Evolutionary conservation across 2,888 invertebrate genomes (phyloP), one percentile per base, ranked within the genome.

Genomic region (Stenichneumon culpator): DNA sequence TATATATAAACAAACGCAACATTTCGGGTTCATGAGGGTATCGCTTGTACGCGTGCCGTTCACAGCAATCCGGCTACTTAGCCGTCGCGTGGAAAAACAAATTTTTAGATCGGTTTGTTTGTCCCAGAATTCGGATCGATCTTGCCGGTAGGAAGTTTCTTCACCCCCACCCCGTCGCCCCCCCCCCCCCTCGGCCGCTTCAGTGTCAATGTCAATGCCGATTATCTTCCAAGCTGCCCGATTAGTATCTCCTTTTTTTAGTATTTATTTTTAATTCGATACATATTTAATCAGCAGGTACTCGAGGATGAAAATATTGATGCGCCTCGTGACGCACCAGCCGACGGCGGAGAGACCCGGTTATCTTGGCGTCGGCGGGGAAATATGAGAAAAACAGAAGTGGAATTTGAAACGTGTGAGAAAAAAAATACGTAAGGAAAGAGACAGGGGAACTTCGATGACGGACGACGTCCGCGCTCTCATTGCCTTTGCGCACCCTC

Each of bases 71-170:
- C 87, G 85, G 87, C 89, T 90, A 89, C 90, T 91, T 89, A 89
- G 86, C 85, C 74, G 75, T 25, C 6, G 84, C 87, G 86, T 89
- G 87, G 78, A 92, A 63, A 90, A 91, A 91, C 90, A 92, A 90
- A 91, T 91, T 90, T 84, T 88, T 88, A 86, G 82, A 86, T 87
- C 82, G 81, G 89, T 91, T 90, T 90, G 89, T 91, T 89, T 90
- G 87, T 88, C 83, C 77, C 83, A 25, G 52, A 36, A 7, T 73
- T n/a, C 36, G n/a, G 57, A 80, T 57, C 67, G 54, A 50, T 14
- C 32, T 52, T 44, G 28, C 39, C 74, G 28, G 54, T 73, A 60
- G 44, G 19, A 69, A 52, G 32, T 52, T 54, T 22, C 22, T 60
- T 7, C n/a, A 28, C 2, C 19, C 3, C 19, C 28, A 28, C 5